Percentiles rank a stretch among this genome's conserved stretches.
phyloP scores from a whole-genome alignment of 1,140 invertebrate genomes.

The Habropoda laboriosa region DNA sequence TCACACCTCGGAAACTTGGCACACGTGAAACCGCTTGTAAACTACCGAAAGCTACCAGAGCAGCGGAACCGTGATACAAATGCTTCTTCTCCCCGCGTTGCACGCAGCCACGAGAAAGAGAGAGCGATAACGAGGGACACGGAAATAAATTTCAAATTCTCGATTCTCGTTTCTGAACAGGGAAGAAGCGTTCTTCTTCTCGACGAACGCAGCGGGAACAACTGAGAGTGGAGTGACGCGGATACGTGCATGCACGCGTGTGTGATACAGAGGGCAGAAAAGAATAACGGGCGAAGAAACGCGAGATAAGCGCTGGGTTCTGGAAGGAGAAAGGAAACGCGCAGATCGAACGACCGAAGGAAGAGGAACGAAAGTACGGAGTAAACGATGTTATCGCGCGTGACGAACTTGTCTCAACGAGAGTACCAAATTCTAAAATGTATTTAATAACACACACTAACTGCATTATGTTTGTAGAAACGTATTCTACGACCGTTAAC shows the following conservation, averaged over 20 bases:
- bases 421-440: slow-evolving; percentile 81
- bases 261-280: not conserved
- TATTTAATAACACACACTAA: slow-evolving; percentile 75
- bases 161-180: no score
- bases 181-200: slow-evolving; percentile 1
- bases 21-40: not conserved
- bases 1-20: not conserved
- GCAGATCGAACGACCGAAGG: slow-evolving; percentile 45
- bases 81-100: not conserved
- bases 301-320: no score
- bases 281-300: not conserved
- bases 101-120: not conserved
- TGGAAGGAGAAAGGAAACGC: no score
- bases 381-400: slow-evolving; percentile 55
- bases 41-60: not conserved
- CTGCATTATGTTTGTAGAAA: slow-evolving; percentile 76
- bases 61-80: not conserved
- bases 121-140: not conserved
- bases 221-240: not conserved
- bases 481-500: slow-evolving; percentile 64
- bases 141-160: no score
- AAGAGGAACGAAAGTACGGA: slow-evolving; percentile 63
- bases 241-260: no score
- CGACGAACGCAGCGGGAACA: slow-evolving; percentile 3
- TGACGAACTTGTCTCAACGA: slow-evolving; percentile 72